These are phyloP conservation scores for Euwallacea similis DNA, from an alignment of 1,140 invertebrate genomes.

Conservation along the genomic window DNA sequence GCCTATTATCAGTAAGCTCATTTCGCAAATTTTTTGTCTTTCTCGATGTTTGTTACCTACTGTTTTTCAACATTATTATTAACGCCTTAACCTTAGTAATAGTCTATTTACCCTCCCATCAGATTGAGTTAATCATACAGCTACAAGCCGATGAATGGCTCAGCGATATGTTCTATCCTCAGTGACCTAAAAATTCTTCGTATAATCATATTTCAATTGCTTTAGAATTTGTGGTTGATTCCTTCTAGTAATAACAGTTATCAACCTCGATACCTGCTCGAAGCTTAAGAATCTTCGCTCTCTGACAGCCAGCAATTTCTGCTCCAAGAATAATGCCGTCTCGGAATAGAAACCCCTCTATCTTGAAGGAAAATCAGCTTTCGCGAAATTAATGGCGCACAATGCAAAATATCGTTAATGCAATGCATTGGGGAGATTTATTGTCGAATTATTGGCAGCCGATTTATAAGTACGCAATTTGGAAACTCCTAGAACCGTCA, in stretches of 20 bases:
- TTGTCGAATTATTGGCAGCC: constrained; percentile 3
- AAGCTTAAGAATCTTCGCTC: constrained; percentile 20
- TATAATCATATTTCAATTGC: constrained; percentile 17
- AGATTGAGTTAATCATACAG: too few relatives aligned
- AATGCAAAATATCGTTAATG: constrained; percentile 22
- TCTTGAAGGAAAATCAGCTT: constrained; percentile 19
- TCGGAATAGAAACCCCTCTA: constrained; percentile 12
- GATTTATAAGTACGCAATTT: constrained; percentile 6
- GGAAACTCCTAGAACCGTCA: constrained; percentile 4
- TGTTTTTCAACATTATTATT: too few relatives aligned
- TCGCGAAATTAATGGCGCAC: constrained; percentile 13
- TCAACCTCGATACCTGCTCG: constrained; percentile 17
- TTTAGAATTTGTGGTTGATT: constrained; percentile 16
- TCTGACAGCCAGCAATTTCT: constrained; percentile 21
- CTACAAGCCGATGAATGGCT: too few relatives aligned
- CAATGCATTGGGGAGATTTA: not conserved
- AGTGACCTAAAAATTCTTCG: too few relatives aligned
- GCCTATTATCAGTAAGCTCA: too few relatives aligned
- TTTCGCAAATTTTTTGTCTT: too few relatives aligned
- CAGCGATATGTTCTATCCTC: too few relatives aligned
- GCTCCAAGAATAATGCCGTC: constrained; percentile 5
- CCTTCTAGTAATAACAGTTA: constrained; percentile 17
- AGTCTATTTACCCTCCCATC: too few relatives aligned
- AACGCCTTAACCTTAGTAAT: too few relatives aligned
- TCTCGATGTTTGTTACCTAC: too few relatives aligned